Base-by-base conservation (phyloP, 2,888 invertebrate genomes). In the Hydropsyche betteni region DNA sequence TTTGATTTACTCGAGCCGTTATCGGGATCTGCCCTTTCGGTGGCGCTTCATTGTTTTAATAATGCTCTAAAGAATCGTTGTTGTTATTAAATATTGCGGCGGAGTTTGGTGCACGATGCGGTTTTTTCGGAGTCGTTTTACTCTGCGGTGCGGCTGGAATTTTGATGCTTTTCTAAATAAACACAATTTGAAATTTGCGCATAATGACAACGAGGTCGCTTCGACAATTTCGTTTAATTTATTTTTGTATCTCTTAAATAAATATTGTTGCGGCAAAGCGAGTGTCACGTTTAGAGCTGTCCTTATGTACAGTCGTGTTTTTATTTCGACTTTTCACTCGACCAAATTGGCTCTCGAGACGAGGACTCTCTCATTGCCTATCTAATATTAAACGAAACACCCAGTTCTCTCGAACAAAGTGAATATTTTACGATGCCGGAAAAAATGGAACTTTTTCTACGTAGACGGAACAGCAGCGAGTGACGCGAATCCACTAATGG, bases 1-100 rank as follows among this genome's bases (percentile, higher is more conserved):
- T 72, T 72, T 72, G 72, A 72, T 72, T 72, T 72, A 61, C 58
- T 52, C 61, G 36, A 55, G 38, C 58, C 52, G 64, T 64, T 64
- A 64, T 64, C 36, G 64, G 34, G 64, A 64, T 64, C 64, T 64
- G 36, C 36, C 64, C 34, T 64, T 64, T 64, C 64, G 34, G 34
- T 33, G 12, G 34, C 36, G 24, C 36, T 34, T 58, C 58, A 58
- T 58, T 58, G 58, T 58, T 58, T 58, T 58, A 58, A 58, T 58
- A 58, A 58, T 58, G 58, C 58, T 34, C 8, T 34, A 24, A 55
- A 55, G 55, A 14, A 55, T 55, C 34, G 34, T 36, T 64, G 34
- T 36, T 64, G 34, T 64, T 36, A 64, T 51, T n/a, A 51, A 51
- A 24, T 24, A 24, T 58, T 58, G 24, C 34, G 34, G 34, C 64